Conservation (phyloP, 1,140 invertebrate genomes). For the Conus betulinus region DNA sequence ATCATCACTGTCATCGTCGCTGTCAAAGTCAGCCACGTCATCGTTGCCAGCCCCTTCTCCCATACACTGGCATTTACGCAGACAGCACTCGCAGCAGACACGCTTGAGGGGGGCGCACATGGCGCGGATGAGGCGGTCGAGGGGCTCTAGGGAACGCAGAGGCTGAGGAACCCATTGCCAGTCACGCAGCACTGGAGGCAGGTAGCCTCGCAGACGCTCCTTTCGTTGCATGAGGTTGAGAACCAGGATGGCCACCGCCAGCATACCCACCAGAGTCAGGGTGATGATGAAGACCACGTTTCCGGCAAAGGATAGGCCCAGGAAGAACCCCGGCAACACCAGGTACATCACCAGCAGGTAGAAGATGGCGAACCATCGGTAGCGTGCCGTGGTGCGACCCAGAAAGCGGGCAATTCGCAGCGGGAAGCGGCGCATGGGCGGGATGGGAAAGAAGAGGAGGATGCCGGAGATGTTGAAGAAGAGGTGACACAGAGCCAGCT, state of each 20-base stretch:
- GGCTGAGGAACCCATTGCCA: slow-evolving; percentile 79
- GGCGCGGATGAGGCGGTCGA: slow-evolving; percentile 38
- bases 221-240: slow-evolving; percentile 75
- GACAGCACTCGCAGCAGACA: slow-evolving; percentile 36
- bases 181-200: slow-evolving; percentile 74
- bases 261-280: slow-evolving; percentile 58
- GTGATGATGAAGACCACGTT: slow-evolving; percentile 55
- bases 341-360: slow-evolving; percentile 79
- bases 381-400: slow-evolving; percentile 77
- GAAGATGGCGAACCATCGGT: slow-evolving; percentile 79
- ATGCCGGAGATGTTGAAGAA: slow-evolving; percentile 82
- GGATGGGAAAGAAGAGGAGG: slow-evolving; percentile 80
- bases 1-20: background rate
- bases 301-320: slow-evolving; percentile 73
- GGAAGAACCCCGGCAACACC: slow-evolving; percentile 76
- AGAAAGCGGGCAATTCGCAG: slow-evolving; percentile 78
- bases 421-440: slow-evolving; percentile 78
- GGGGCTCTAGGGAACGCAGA: slow-evolving; percentile 76
- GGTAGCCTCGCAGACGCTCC: slow-evolving; percentile 53
- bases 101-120: slow-evolving; percentile 2
- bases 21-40: slow-evolving; percentile 34
- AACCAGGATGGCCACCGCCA: slow-evolving; percentile 70
- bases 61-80: slow-evolving; percentile 35
- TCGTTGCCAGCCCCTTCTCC: slow-evolving; percentile 1
- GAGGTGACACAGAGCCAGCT: slow-evolving; percentile 81